Evolutionary conservation across 2,888 invertebrate genomes (phyloP).

Genomic region (Girardia tigrina): DNA sequence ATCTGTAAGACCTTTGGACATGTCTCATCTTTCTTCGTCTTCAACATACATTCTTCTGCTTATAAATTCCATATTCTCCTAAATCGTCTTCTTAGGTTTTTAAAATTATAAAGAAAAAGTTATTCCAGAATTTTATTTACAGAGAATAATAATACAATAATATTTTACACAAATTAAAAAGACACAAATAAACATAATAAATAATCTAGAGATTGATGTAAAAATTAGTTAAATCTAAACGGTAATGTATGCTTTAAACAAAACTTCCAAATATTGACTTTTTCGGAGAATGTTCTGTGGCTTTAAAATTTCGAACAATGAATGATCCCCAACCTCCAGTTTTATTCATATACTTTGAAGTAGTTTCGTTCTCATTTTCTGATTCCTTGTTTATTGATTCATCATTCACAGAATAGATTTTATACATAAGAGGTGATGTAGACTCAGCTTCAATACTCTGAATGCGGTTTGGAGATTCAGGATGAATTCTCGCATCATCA

Average conservation of each 20-base stretch:
- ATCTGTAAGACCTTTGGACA: no score
- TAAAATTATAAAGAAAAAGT: no score
- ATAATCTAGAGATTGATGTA: background rate
- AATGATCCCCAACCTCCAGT: background rate
- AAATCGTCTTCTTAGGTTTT: no score
- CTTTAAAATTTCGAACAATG: background rate
- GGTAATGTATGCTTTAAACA: background rate
- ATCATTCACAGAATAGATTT: background rate
- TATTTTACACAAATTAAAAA: background rate
- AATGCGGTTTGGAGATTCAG: background rate
- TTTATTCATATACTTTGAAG: background rate
- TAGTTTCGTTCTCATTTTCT: background rate
- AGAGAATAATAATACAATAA: background rate
- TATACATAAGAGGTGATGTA: background rate
- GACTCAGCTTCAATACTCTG: background rate
- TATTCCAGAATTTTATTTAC: no score
- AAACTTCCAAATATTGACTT: background rate
- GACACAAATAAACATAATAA: slow-evolving; percentile 3
- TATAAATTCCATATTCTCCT: no score
- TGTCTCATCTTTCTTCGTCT: no score
- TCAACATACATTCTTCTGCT: no score
- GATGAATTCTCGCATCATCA: background rate
- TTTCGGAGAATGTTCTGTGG: slow-evolving; percentile 4
- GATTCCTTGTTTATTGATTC: background rate
- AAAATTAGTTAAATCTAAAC: background rate